Evolutionary conservation across 2,797 vertebrate genomes (phyloP), one percentile per base, ranked within the genome.

Genomic region (Champsocephalus gunnari): DNA sequence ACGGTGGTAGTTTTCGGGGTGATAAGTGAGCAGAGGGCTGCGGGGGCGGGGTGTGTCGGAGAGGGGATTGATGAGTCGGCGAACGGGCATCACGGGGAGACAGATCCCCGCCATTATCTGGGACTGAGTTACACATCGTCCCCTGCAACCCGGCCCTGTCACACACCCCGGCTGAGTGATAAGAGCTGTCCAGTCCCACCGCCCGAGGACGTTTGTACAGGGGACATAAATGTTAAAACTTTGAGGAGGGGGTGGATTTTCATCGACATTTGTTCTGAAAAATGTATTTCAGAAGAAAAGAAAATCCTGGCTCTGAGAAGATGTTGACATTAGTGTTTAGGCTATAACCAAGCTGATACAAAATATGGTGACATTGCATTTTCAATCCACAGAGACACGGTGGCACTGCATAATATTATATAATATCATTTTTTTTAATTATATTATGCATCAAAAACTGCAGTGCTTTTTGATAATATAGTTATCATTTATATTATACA

Each of bases 71-170:
- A 92, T 91, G 90, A 88, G 71, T 70, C 56, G 70, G 76, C 44
- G 57, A 87, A 83, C 77, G 62, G 77, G 75, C 66, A 13, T 77
- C 24, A 17, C 74, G 58, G 58, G 53, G 69, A 90, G 84, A 87
- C 87, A 86, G 86, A 83, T 86, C 77, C 82, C 75, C 55, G 80
- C 78, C 82, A 90, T 92, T 92, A 92, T 90, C 85, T 88, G 72
- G 75, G 86, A 89, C 90, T 83, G 75, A 89, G 74, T 89, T 78
- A 80, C 84, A 79, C 6, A 44, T 71, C 81, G 76, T 82, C 80
- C 85, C 71, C 73, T 50, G 49, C 17, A 43, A 58, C 68, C 66
- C 17, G 28, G 32, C 41, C 47, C 62, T 58, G 57, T 84, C 80
- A 68, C 84, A 80, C 41, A 51, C 13, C 72, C 68, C 45, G 71